Conservation (phyloP, 2,888 invertebrate species). For the Heterodera filipjevi region DNA sequence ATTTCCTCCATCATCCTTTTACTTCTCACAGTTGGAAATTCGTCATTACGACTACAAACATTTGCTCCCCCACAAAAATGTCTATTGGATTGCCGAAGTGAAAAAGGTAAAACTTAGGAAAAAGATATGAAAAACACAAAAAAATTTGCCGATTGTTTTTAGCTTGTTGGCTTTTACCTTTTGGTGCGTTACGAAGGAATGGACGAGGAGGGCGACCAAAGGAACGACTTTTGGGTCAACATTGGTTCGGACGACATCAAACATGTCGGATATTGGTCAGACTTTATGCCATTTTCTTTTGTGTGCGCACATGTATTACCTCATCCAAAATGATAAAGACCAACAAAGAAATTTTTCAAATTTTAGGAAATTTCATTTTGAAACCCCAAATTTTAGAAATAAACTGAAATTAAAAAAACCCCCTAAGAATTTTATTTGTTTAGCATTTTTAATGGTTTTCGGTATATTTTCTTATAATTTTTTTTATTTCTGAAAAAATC, state of each 20-base stretch:
- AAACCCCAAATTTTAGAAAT: too few species aligned
- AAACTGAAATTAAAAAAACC: too few species aligned
- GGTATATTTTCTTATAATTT: too few species aligned
- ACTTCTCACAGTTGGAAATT: constrained; percentile 38
- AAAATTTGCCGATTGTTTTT: constrained; percentile 17
- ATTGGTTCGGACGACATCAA: constrained; percentile 91
- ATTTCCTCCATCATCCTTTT: too few species aligned
- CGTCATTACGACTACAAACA: constrained; percentile 36
- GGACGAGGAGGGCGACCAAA: constrained; percentile 75
- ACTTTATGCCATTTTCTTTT: neutral
- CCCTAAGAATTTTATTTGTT: too few species aligned
- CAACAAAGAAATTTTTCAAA: too few species aligned
- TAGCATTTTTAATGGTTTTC: too few species aligned
- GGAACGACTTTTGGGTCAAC: constrained; percentile 95
- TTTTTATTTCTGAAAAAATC: too few species aligned
- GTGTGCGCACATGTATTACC: neutral
- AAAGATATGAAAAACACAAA: neutral
- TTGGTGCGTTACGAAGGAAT: constrained; percentile 84
- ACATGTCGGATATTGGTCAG: constrained; percentile 94
- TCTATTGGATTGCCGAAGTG: constrained; percentile 95
- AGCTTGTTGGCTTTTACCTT: constrained; percentile 70
- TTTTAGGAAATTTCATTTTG: too few species aligned
- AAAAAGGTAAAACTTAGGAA: constrained; percentile 73
- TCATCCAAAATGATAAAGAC: neutral
- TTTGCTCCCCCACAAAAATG: constrained; percentile 52